Evolutionary conservation across 2,888 invertebrate genomes (phyloP).

Genomic region (Oscheius sp.): DNA sequence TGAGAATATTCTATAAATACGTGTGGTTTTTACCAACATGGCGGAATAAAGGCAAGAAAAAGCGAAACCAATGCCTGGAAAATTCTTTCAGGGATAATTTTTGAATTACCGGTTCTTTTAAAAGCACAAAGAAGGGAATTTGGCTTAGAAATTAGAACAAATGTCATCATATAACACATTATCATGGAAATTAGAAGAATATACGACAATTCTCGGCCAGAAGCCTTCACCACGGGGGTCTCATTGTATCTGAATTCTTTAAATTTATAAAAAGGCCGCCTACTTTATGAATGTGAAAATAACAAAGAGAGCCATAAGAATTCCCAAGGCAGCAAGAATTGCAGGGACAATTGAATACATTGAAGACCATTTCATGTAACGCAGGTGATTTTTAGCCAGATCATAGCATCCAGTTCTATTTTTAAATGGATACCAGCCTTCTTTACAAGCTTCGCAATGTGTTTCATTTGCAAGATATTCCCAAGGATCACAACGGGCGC

Average conservation of each 20-base stretch:
- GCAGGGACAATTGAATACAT: slow-evolving; percentile 81
- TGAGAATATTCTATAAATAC: slow-evolving; percentile 82
- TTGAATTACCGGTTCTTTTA: slow-evolving; percentile 77
- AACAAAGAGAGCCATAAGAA: slow-evolving; percentile 79
- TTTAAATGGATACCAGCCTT: slow-evolving; percentile 61
- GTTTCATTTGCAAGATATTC: slow-evolving; percentile 70
- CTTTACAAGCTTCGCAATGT: slow-evolving; percentile 68
- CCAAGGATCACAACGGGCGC: slow-evolving; percentile 69
- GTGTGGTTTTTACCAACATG: slow-evolving; percentile 83
- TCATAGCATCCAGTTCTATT: slow-evolving; percentile 65
- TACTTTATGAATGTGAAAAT: slow-evolving; percentile 77
- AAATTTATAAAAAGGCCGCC: slow-evolving; percentile 29
- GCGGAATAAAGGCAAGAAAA: slow-evolving; percentile 83
- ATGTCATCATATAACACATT: slow-evolving; percentile 81
- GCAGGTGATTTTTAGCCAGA: slow-evolving; percentile 61
- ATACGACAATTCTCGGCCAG: slow-evolving; percentile 84
- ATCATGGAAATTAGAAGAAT: slow-evolving; percentile 80
- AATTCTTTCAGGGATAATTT: neutral
- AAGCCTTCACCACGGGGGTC: slow-evolving; percentile 82
- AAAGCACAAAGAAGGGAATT: slow-evolving; percentile 80
- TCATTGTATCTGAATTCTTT: slow-evolving; percentile 77
- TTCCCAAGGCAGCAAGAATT: slow-evolving; percentile 78
- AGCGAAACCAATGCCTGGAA: slow-evolving; percentile 79
- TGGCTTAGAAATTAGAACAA: slow-evolving; percentile 81
- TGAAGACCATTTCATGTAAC: slow-evolving; percentile 79